Base-by-base conservation (phyloP, 2,797 vertebrate species). In the Diplodus puntazzo region DNA sequence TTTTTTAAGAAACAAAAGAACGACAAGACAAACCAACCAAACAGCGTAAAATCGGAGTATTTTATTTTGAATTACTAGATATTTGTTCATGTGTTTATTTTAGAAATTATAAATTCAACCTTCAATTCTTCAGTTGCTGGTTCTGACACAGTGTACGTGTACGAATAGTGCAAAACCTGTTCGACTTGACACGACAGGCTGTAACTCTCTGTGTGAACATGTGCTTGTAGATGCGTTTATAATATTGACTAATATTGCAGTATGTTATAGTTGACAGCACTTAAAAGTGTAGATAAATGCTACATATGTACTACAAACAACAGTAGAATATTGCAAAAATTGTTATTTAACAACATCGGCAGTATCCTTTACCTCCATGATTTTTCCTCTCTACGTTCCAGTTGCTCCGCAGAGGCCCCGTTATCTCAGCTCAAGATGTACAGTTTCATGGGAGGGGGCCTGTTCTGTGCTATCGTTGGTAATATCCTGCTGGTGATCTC, bases 371-470 rank as follows among this genome's bases (percentile, higher is more conserved):
- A 70, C 43, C 5, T 34, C 23, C 18, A 18, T 42, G 20, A 2
- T 54, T 65, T 75, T 17, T 49, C 39, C 39, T 55, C 55, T 0
- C 42, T 30, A 7, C 23, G 39, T 75, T 30, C 23, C 48, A 90
- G 87, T 87, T 85, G 64, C 84, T 89, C 87, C 77, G 82, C 84
- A 59, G 86, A 49, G 59, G 81, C 80, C 68, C 81, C 89, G 17
- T 78, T 78, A 62, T 87, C 79, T 90, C 92, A 88, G 63, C 89
- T 94, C 86, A 95, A 88, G 93, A 97, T 97, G 97, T 96, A 97
- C 92, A 97, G 96, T 85, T 97, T 97, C 89, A 96, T 97, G 97
- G 96, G 96, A 77, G 96, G 96, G 12, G 96, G 97, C 55, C 94
- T 98, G 46, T 97, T 97, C 93, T 98, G 97, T 77, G 97, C 96